Conservation (phyloP, 2,888 invertebrate species). For the Plebejus argus region DNA sequence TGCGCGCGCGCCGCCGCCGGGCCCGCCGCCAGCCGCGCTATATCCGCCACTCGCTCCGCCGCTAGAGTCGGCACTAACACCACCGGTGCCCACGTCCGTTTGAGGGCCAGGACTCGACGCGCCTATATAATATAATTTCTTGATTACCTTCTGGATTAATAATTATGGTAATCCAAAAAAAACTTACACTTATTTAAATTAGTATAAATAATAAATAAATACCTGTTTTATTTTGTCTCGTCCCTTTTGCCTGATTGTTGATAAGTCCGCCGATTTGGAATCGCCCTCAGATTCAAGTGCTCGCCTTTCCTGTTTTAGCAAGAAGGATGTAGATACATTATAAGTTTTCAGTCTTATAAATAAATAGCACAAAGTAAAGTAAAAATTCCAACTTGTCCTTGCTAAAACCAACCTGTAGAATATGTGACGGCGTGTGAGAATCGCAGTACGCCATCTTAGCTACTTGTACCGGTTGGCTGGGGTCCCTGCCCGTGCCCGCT, state of each 20-base stretch:
- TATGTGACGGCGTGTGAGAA: slow-evolving; percentile 91
- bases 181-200: neutral
- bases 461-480: slow-evolving; percentile 89
- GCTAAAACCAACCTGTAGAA: slow-evolving; percentile 63
- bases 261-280: slow-evolving; percentile 61
- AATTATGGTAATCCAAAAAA: neutral
- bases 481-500: slow-evolving; percentile 82
- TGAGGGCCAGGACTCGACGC: slow-evolving; percentile 92
- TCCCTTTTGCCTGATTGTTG: slow-evolving; percentile 82
- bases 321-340: neutral
- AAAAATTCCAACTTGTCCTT: too few relatives aligned
- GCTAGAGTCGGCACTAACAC: slow-evolving; percentile 97
- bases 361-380: neutral
- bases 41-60: slow-evolving; percentile 92
- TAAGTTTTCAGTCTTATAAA: neutral
- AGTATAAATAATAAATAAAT: slow-evolving; percentile 20
- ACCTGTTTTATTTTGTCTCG: slow-evolving; percentile 91
- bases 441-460: slow-evolving; percentile 98
- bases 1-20: slow-evolving; percentile 86
- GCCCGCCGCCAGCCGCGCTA: slow-evolving; percentile 87
- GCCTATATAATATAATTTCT: slow-evolving; percentile 66
- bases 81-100: slow-evolving; percentile 93
- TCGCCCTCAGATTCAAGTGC: slow-evolving; percentile 74
- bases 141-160: neutral
- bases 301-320: slow-evolving; percentile 59